Conservation (phyloP, 2,888 invertebrate species). For the Eupithecia tripunctaria region DNA sequence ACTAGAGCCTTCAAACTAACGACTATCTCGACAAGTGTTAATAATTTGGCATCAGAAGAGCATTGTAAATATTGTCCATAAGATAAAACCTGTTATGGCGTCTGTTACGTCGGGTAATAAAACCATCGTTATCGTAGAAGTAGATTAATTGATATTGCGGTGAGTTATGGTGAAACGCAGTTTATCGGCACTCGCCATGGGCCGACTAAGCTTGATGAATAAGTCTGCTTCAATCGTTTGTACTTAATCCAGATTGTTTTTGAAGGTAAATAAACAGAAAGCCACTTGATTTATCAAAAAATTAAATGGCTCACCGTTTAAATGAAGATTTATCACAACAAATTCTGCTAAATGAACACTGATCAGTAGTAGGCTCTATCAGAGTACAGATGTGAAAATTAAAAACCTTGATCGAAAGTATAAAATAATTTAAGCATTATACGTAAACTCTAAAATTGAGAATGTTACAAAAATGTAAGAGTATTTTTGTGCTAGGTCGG, state of each 20-base stretch:
- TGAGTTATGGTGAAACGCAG: slow-evolving; percentile 25
- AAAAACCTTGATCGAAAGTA: too few species aligned
- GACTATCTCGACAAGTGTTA: slow-evolving; percentile 29
- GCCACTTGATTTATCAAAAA: background rate
- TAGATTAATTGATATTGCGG: slow-evolving; percentile 45
- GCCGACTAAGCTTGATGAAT: slow-evolving; percentile 19
- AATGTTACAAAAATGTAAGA: too few species aligned
- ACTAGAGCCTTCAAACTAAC: background rate
- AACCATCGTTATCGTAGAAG: slow-evolving; percentile 46
- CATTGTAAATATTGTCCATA: slow-evolving; percentile 54
- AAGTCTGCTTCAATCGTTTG: background rate
- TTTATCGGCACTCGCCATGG: slow-evolving; percentile 17
- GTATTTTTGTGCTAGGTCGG: too few species aligned
- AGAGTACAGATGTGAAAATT: too few species aligned
- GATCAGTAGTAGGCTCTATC: too few species aligned
- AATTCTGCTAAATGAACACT: too few species aligned
- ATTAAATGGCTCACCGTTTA: too few species aligned
- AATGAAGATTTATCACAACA: too few species aligned
- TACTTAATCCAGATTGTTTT: slow-evolving; percentile 2
- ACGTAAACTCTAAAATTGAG: too few species aligned
- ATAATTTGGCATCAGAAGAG: slow-evolving; percentile 49
- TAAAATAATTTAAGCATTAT: too few species aligned
- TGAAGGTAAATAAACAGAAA: background rate
- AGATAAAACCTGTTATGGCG: slow-evolving; percentile 56
- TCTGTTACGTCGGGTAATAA: slow-evolving; percentile 50